Evolutionary conservation across 2,113 vertebrate species (phyloP).

Genomic region (Pelodiscus sinensis): DNA sequence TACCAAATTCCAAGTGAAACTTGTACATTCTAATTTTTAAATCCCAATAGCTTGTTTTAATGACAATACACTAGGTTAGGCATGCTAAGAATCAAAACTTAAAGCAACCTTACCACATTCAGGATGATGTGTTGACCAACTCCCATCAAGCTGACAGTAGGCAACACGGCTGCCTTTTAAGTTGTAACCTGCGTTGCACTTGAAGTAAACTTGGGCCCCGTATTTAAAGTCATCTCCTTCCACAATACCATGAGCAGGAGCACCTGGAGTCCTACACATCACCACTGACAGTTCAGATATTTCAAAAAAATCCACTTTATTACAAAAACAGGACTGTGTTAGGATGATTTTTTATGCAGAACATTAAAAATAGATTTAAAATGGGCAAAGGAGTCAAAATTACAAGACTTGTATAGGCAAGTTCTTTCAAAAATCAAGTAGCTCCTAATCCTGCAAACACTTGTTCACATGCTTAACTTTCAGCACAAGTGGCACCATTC

Average conservation of each 20-base stretch:
- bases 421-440: background rate
- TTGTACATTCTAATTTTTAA: background rate
- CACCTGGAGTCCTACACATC: slow-evolving; percentile 86
- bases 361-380: slow-evolving; percentile 46
- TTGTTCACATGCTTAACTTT: background rate
- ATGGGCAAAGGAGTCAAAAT: slow-evolving; percentile 39
- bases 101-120: slow-evolving; percentile 85
- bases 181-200: slow-evolving; percentile 84
- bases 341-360: slow-evolving; percentile 66
- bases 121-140: slow-evolving; percentile 84
- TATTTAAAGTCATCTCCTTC: slow-evolving; percentile 87
- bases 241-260: slow-evolving; percentile 84
- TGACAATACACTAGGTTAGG: background rate
- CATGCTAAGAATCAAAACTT: slow-evolving; percentile 49
- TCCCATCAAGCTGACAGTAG: slow-evolving; percentile 86
- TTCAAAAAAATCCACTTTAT: slow-evolving; percentile 83
- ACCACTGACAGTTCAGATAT: slow-evolving; percentile 86
- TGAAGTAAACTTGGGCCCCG: slow-evolving; percentile 85
- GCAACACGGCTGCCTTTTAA: slow-evolving; percentile 81
- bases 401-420: background rate
- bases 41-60: background rate
- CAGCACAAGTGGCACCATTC: background rate
- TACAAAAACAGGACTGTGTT: slow-evolving; percentile 78
- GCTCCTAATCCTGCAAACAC: background rate
- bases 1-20: slow-evolving; percentile 2